Evolutionary conservation across 1,140 invertebrate species (phyloP).

Genomic region (Radopholus similis): DNA sequence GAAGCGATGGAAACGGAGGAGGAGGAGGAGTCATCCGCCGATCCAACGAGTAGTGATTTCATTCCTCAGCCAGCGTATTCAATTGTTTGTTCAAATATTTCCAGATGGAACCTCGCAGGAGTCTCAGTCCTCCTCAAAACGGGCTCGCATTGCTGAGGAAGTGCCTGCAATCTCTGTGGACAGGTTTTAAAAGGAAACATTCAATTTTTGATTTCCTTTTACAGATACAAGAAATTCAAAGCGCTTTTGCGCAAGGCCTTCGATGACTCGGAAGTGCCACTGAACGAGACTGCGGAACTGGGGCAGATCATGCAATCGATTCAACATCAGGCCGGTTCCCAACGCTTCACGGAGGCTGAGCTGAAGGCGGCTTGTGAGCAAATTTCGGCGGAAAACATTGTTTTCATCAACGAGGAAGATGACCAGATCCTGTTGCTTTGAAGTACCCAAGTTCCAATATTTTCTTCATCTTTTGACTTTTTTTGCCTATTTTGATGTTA

Average conservation of each 20-base stretch:
- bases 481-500: neutral
- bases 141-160: slow-evolving; percentile 2
- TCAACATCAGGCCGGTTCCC: slow-evolving; percentile 42
- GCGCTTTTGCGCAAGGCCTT: slow-evolving; percentile 52
- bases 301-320: slow-evolving; percentile 27
- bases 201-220: slow-evolving; percentile 26
- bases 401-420: slow-evolving; percentile 53
- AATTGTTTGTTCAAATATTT: neutral
- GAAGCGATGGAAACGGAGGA: neutral
- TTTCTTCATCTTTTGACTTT: neutral
- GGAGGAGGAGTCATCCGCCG: neutral
- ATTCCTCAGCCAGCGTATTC: neutral
- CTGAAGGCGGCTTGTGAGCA: slow-evolving; percentile 49
- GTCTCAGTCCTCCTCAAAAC: slow-evolving; percentile 1
- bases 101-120: neutral
- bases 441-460: neutral
- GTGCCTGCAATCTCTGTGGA: slow-evolving; percentile 49
- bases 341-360: slow-evolving; percentile 45
- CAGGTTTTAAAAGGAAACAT: slow-evolving; percentile 28
- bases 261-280: slow-evolving; percentile 24
- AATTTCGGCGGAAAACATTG: slow-evolving; percentile 45
- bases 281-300: slow-evolving; percentile 33
- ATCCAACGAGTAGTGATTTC: neutral
- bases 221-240: slow-evolving; percentile 53
- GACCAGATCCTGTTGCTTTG: slow-evolving; percentile 23